Conservation (phyloP, 2,888 invertebrate genomes). For the Zaprionus lineosus region DNA sequence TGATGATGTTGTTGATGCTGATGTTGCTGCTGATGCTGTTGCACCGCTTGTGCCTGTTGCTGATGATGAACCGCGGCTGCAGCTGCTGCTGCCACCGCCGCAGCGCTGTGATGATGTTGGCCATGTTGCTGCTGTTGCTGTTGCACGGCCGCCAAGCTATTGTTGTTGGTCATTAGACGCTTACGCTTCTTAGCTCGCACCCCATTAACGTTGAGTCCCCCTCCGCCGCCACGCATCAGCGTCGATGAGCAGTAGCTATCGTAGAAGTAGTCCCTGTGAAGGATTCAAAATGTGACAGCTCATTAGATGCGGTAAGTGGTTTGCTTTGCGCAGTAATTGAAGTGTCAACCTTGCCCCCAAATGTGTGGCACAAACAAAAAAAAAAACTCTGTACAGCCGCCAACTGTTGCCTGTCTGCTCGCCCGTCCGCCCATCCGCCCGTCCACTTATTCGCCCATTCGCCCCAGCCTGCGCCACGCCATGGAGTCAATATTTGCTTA, state of each 20-base stretch:
- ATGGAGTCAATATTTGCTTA: conserved; percentile 72
- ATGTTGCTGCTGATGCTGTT: conserved; percentile 70
- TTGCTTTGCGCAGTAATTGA: conserved; percentile 56
- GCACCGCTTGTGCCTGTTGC: too few relatives aligned
- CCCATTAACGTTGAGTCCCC: conserved; percentile 59
- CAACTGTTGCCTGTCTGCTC: conserved; percentile 49
- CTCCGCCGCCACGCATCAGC: conserved; percentile 67
- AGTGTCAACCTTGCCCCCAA: conserved; percentile 41
- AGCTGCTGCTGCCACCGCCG: conserved; percentile 70
- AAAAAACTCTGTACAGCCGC: conserved; percentile 12
- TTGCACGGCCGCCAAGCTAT: conserved; percentile 76
- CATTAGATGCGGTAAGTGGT: conserved; percentile 44
- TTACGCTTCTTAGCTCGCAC: conserved; percentile 83
- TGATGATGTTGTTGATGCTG: conserved; percentile 75
- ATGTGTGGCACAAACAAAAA: conserved; percentile 11
- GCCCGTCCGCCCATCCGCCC: conserved; percentile 23
- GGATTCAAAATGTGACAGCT: conserved; percentile 25
- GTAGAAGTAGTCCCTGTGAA: conserved; percentile 85
- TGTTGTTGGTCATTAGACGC: conserved; percentile 82
- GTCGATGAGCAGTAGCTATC: conserved; percentile 84
- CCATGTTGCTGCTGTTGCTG: conserved; percentile 77
- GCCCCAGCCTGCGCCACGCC: conserved; percentile 13
- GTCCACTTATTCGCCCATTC: conserved; percentile 13
- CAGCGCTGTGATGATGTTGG: conserved; percentile 75
- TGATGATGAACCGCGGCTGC: conserved; percentile 65